Evolutionary conservation across 2,113 vertebrate species (phyloP), one percentile per base, ranked within the genome.

Genomic region (Panthera tigris): DNA sequence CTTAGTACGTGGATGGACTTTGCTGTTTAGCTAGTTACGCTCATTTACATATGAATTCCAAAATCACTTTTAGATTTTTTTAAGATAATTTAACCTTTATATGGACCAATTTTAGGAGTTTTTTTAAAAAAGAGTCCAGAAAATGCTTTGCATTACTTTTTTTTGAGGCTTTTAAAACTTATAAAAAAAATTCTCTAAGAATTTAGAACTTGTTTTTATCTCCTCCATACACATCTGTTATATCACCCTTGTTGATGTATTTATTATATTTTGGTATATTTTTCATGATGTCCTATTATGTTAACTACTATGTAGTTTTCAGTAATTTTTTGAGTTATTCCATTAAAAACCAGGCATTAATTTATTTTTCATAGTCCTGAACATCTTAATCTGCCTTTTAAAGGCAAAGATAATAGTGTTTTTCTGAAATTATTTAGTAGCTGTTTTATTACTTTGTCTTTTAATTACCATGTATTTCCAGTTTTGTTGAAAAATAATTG

Each of bases 41-140:
- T 95, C 31, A 89, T 89, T 89, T 89, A 78, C 52, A 65, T 83
- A 18, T 69, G 50, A 95, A 89, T 89, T 71, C 27, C 12, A 87
- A 50, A 94, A 50, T 82, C 2, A 73, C 41, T 48, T 85, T 80
- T 71, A 63, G 13, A 63, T 71, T 87, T 55, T 52, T 92, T 87
- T 50, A 5, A 76, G 55, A 36, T 74, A 80, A 90, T 86, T 80
- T 93, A 82, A 74, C 7, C 39, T 87, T 73, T 76, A 23, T 55
- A 11, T 61, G 5, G n/a, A 52, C 63, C 18, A 4, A 57, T 90
- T 66, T 68, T 57, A 76, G 18, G 23, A 88, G 9, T 68, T 81
- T 81, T 61, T 90, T 39, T 27, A 68, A 25, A n/a, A 94, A 68
- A 39, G 1, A n/a, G 13, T 25, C 10, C 11, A 66, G 41, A 69